Base-by-base conservation (phyloP, 2,797 vertebrate genomes). In the Parambassis ranga region DNA sequence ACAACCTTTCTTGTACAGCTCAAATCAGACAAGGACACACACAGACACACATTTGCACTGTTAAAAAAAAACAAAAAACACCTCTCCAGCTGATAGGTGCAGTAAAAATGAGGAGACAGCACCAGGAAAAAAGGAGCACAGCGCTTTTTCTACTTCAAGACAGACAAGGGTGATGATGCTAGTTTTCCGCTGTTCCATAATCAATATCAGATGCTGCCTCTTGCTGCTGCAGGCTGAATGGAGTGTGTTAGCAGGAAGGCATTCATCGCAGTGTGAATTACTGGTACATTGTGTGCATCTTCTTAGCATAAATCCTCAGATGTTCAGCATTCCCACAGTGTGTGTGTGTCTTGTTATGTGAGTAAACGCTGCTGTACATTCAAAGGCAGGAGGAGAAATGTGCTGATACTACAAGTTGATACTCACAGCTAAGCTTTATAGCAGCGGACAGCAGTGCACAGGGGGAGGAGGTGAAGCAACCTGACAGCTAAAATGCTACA, bases 121-220 rank as follows among this genome's bases (percentile, higher is more conserved):
- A 36, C n/a, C 10, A 3, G 30, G 31, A 65, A 28, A 50, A 43
- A 77, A 70, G 50, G 46, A 22, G 22, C 22, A 22, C 50, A 55
- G 18, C 18, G 24, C 39, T 51, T 56, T 64, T 47, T 42, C 20
- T 52, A 53, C 7, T 44, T 43, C 2, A 31, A 58, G 19, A 57
- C 59, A 32, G 23, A 77, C 38, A 42, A 64, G 48, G 61, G 26
- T 42, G 50, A 72, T 70, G 55, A n/a, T 53, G 38, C 26, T 20
- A 14, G 14, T 69, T 52, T 78, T 71, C 57, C 19, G 0, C 32
- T 49, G 60, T 24, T 51, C 53, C 77, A 36, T 69, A 65, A 85
- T 84, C 74, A 81, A 85, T 84, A 82, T 42, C 41, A 56, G 57
- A 5, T n/a, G 26, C 26, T 43, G 56, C 10, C 1, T 37, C 44